A percentile compares a stretch with the other conserved stretches of the same genome.
Conservation (phyloP, 2,888 invertebrate genomes). For the Drosophila pseudotakahashii region DNA sequence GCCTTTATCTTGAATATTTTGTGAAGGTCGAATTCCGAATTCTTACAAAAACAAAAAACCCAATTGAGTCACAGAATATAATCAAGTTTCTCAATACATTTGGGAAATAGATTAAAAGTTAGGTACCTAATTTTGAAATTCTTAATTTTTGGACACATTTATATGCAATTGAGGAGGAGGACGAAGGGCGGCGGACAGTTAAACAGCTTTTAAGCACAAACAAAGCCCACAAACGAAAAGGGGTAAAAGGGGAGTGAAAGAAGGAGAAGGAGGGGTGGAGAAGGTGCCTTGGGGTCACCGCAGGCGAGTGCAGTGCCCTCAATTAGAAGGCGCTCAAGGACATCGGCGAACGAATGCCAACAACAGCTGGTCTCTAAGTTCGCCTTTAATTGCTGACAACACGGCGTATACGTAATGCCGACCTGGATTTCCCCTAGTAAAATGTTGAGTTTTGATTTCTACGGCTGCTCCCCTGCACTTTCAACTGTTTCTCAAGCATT, state of each 20-base stretch:
- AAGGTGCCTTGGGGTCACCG: conserved; percentile 58
- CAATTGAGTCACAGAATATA: too few relatives aligned
- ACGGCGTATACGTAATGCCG: conserved; percentile 49
- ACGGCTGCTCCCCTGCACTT: conserved; percentile 37
- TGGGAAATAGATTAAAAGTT: too few relatives aligned
- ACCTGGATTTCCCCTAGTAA: conserved; percentile 25
- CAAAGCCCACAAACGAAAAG: conserved; percentile 39
- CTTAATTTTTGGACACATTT: conserved; percentile 6
- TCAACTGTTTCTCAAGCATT: conserved; percentile 48
- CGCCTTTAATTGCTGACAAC: conserved; percentile 63
- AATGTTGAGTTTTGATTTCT: conserved; percentile 37
- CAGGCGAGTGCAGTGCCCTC: conserved; percentile 81
- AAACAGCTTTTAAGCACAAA: conserved; percentile 54
- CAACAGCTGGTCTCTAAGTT: conserved; percentile 43
- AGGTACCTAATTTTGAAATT: too few relatives aligned
- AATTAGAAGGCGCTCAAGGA: conserved; percentile 79
- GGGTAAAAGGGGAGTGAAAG: neutral
- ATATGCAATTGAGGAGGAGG: conserved; percentile 1
- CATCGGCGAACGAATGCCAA: conserved; percentile 53
- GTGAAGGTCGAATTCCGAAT: too few relatives aligned
- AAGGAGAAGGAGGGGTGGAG: neutral
- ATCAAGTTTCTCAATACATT: too few relatives aligned
- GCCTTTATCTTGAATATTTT: too few relatives aligned
- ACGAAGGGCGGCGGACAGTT: conserved; percentile 28
- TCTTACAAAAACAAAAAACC: too few relatives aligned